These are phyloP conservation scores for Spinibarbus caldwelli DNA, from an alignment of 2,797 vertebrate genomes.

Conservation along the genomic window DNA sequence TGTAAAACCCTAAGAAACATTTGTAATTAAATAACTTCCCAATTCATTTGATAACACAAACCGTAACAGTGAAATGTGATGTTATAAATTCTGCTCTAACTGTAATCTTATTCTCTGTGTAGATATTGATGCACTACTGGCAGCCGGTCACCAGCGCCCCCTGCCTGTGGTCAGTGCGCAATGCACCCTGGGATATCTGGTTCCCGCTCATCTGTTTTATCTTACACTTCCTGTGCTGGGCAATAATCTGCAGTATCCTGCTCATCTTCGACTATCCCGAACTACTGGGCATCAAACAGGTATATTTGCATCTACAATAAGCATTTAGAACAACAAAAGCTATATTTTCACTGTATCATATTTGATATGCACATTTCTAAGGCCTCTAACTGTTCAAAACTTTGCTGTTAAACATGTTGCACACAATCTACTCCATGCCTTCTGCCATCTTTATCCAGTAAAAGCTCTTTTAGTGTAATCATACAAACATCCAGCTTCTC, in stretches of 20 bases:
- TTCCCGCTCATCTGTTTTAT: conserved; percentile 87
- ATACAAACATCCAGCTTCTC: no score
- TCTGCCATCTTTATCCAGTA: no score
- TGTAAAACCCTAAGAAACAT: background rate
- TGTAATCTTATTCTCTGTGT: background rate
- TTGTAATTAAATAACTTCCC: background rate
- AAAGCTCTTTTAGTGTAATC: no score
- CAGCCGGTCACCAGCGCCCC: conserved; percentile 83
- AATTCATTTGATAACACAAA: background rate
- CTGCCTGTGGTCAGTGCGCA: conserved; percentile 84
- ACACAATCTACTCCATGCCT: no score
- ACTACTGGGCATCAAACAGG: conserved; percentile 92
- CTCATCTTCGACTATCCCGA: conserved; percentile 91
- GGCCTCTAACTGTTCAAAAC: no score
- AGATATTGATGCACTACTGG: conserved; percentile 88
- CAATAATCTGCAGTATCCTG: conserved; percentile 90
- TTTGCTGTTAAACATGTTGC: no score
- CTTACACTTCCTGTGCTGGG: conserved; percentile 88
- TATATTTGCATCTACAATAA: conserved; percentile 53
- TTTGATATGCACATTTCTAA: no score
- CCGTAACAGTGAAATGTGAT: background rate
- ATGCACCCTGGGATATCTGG: conserved; percentile 85
- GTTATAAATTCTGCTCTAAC: background rate
- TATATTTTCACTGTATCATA: background rate
- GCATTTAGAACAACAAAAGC: background rate